Conservation (phyloP, 2,113 vertebrate species). For the Misgurnus mizolepis region DNA sequence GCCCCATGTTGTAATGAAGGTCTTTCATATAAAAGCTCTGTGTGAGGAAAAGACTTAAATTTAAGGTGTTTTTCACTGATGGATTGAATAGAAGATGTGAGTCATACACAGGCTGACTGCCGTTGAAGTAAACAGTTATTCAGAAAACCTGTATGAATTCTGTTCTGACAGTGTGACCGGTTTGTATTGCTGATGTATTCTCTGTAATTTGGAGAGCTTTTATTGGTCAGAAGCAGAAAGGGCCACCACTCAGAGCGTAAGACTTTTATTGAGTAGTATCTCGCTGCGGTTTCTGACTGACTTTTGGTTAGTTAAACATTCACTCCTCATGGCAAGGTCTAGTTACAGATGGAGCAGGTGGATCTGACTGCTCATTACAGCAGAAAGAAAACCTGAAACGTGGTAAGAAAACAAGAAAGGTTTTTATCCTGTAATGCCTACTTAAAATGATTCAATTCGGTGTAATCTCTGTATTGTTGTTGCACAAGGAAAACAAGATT, state of each 20-base stretch:
- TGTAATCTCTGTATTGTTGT: neutral
- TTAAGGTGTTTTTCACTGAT: too few relatives aligned
- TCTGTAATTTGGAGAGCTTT: conserved; percentile 27
- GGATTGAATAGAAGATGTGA: too few relatives aligned
- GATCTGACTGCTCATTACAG: conserved; percentile 7
- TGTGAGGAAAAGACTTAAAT: too few relatives aligned
- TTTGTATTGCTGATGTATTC: neutral
- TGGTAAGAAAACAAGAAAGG: neutral
- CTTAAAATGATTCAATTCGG: conserved; percentile 7
- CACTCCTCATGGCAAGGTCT: conserved; percentile 10
- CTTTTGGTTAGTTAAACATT: conserved; percentile 8
- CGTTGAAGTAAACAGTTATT: neutral
- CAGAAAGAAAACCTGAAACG: neutral
- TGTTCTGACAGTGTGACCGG: neutral
- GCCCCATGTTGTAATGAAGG: too few relatives aligned
- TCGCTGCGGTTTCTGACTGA: conserved; percentile 14
- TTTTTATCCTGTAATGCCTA: neutral
- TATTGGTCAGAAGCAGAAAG: neutral
- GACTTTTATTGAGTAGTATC: conserved; percentile 23
- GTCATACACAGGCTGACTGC: neutral
- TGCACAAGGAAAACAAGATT: neutral
- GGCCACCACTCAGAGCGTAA: conserved; percentile 4
- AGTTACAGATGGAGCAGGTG: neutral
- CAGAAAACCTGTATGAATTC: neutral
- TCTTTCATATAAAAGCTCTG: too few relatives aligned